These are phyloP conservation scores for Eueremaeus valkanovi DNA, from an alignment of 2,888 invertebrate genomes.

Conservation along the genomic window DNA sequence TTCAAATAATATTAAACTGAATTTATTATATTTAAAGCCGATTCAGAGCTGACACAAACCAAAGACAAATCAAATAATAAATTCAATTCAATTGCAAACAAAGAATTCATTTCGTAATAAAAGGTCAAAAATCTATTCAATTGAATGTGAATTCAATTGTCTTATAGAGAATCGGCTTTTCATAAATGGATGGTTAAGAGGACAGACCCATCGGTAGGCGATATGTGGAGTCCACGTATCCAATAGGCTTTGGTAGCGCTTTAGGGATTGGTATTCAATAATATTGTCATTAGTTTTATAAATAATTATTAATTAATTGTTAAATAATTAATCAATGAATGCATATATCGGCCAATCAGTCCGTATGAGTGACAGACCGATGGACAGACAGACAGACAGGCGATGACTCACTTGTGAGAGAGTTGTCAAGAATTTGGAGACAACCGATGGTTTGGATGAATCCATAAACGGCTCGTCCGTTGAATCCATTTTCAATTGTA, in stretches of 20 bases:
- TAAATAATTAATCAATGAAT: too few relatives aligned
- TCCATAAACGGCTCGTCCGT: constrained; percentile 3
- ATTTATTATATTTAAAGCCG: background rate
- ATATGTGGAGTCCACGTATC: constrained; percentile 82
- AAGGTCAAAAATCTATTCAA: too few relatives aligned
- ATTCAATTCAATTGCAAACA: background rate
- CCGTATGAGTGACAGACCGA: too few relatives aligned
- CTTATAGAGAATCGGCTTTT: too few relatives aligned
- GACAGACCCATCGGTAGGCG: constrained; percentile 67
- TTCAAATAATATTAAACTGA: background rate
- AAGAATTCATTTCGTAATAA: too few relatives aligned
- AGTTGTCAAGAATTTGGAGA: constrained; percentile 5
- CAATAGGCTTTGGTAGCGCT: constrained; percentile 56
- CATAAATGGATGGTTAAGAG: too few relatives aligned
- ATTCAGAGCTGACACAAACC: background rate
- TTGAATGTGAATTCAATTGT: too few relatives aligned
- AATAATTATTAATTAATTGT: too few relatives aligned
- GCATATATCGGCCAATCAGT: too few relatives aligned
- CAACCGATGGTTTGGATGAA: constrained; percentile 17
- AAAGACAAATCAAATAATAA: too few relatives aligned
- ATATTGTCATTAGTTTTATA: background rate
- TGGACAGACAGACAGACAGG: background rate
- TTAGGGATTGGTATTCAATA: background rate
- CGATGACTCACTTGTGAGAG: constrained; percentile 21
- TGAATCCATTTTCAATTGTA: constrained; percentile 13